These are phyloP conservation scores for Drosophila pruinosa DNA, from an alignment of 1,140 invertebrate species.

Conservation along the genomic window DNA sequence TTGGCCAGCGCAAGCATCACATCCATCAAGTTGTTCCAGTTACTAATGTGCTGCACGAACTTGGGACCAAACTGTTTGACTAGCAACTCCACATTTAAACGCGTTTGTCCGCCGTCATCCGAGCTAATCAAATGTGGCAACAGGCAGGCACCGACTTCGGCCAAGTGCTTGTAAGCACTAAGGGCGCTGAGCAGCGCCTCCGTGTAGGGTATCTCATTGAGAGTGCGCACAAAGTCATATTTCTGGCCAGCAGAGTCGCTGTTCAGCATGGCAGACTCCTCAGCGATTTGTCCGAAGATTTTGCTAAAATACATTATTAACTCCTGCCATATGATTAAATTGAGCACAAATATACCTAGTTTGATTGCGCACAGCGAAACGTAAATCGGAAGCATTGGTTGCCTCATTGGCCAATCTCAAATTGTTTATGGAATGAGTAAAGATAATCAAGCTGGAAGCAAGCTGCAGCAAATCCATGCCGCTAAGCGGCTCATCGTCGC, in stretches of 20 bases:
- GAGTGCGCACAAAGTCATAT: slow-evolving; percentile 67
- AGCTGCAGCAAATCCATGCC: slow-evolving; percentile 62
- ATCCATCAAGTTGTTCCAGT: slow-evolving; percentile 55
- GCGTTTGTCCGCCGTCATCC: slow-evolving; percentile 31
- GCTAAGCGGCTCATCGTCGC: slow-evolving; percentile 58
- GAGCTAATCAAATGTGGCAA: slow-evolving; percentile 42
- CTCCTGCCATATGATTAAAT: background rate
- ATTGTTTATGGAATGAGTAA: slow-evolving; percentile 76
- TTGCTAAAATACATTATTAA: background rate
- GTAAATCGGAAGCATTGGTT: slow-evolving; percentile 42
- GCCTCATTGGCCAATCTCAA: slow-evolving; percentile 61
- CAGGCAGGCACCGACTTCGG: slow-evolving; percentile 23
- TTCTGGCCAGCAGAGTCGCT: slow-evolving; percentile 4
- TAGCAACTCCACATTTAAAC: slow-evolving; percentile 50
- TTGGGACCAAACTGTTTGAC: slow-evolving; percentile 44
- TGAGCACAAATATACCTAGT: slow-evolving; percentile 25
- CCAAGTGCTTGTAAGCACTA: slow-evolving; percentile 42
- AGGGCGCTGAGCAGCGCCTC: slow-evolving; percentile 58
- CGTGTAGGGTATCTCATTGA: slow-evolving; percentile 73
- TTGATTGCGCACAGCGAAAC: slow-evolving; percentile 42
- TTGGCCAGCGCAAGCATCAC: slow-evolving; percentile 51
- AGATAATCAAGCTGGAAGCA: slow-evolving; percentile 65
- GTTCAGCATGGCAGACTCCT: slow-evolving; percentile 29
- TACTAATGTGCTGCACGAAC: slow-evolving; percentile 70
- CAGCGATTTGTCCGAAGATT: slow-evolving; percentile 35